These are phyloP conservation scores for Platygyra sinensis DNA, from an alignment of 64 coral and sea anemone species.

Conservation along the genomic window DNA sequence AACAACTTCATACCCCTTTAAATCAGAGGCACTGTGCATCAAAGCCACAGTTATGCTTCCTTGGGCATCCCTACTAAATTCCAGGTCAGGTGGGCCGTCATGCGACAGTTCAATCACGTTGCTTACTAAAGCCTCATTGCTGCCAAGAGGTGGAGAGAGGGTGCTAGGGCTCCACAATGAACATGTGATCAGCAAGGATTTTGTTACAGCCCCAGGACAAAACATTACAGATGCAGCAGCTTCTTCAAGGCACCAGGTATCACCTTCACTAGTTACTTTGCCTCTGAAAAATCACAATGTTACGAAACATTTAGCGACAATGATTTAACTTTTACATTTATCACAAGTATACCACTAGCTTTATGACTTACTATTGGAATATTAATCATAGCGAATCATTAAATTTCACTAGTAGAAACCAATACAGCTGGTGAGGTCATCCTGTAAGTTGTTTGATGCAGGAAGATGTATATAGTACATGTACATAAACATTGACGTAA, in stretches of 20 bases:
- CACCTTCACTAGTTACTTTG: neutral
- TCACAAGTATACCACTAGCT: too few species aligned
- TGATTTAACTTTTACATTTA: too few species aligned
- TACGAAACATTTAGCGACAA: too few species aligned
- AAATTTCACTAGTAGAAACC: too few species aligned
- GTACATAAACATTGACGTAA: too few species aligned
- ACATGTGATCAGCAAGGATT: neutral
- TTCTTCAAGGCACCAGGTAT: neutral
- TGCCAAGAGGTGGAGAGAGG: neutral
- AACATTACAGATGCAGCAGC: neutral
- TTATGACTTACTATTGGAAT: too few species aligned
- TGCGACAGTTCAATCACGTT: conserved; percentile 15
- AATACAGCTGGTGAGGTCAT: too few species aligned
- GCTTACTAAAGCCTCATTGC: neutral
- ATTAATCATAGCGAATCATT: too few species aligned
- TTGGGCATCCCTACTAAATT: neutral
- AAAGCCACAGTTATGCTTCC: neutral
- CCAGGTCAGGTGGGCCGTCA: neutral
- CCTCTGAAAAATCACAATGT: neutral
- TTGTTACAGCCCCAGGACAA: neutral
- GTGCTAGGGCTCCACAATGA: neutral
- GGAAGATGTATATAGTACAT: too few species aligned
- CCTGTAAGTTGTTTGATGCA: too few species aligned
- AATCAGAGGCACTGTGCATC: conserved; percentile 12
- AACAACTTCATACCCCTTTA: conserved; percentile 23